phyloP scores from a whole-genome alignment of 2,888 invertebrate species.

The Fragum whitleyi region DNA sequence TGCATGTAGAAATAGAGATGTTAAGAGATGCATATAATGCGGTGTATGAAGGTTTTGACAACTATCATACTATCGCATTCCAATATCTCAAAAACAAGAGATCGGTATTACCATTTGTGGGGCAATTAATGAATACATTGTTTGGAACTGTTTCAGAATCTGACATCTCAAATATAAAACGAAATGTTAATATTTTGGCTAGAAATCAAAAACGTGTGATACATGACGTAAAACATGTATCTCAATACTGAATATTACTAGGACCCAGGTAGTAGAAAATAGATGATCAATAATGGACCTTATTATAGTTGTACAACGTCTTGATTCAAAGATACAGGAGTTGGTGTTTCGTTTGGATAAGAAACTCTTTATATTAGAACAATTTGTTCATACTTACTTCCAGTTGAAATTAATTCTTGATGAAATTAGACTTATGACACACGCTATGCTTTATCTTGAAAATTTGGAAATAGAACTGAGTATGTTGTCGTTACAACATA shows the following conservation, averaged over 20 bases:
- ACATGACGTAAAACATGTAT: slow-evolving; percentile 37
- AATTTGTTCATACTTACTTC: no score
- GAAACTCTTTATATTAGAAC: background rate
- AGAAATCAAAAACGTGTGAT: slow-evolving; percentile 37
- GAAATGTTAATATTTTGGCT: slow-evolving; percentile 26
- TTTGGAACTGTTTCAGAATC: slow-evolving; percentile 34
- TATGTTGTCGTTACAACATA: background rate
- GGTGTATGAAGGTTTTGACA: slow-evolving; percentile 29
- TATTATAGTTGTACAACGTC: slow-evolving; percentile 1
- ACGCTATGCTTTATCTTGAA: background rate
- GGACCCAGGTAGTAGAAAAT: slow-evolving; percentile 29
- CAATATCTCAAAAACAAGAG: slow-evolving; percentile 7
- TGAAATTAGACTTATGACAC: background rate
- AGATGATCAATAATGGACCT: slow-evolving; percentile 25
- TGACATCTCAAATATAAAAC: slow-evolving; percentile 32
- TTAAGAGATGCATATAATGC: slow-evolving; percentile 7
- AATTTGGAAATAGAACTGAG: background rate
- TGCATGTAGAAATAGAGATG: slow-evolving; percentile 22
- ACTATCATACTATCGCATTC: background rate
- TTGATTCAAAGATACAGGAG: slow-evolving; percentile 1
- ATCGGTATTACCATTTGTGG: slow-evolving; percentile 40
- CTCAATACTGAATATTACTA: slow-evolving; percentile 17
- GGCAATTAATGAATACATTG: slow-evolving; percentile 12
- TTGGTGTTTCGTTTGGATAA: background rate
- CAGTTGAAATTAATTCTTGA: no score